Evolutionary conservation across 53 echinoderm and acorn worm genomes (phyloP).

Genomic region (Patiria pectinifera): DNA sequence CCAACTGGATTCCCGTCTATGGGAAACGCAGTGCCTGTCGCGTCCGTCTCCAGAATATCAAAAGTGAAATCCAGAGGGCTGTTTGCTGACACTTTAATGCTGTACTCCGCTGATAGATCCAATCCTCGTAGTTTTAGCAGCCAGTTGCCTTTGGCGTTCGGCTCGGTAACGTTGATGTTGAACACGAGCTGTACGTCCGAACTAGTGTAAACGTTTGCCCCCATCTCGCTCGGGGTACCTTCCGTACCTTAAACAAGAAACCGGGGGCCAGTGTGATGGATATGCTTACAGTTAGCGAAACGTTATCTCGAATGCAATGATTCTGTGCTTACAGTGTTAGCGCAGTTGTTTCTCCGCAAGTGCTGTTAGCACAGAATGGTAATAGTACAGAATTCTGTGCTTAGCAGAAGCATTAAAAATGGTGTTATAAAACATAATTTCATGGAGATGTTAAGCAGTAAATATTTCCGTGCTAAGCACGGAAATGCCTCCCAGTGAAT

Average conservation of each 20-base stretch:
- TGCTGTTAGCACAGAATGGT: too few species aligned
- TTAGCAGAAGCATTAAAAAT: too few species aligned
- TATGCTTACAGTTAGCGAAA: too few species aligned
- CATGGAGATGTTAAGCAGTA: too few species aligned
- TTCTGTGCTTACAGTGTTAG: too few species aligned
- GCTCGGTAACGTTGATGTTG: constrained; percentile 22
- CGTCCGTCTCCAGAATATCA: constrained; percentile 17
- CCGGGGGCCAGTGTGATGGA: background rate
- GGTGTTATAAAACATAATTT: too few species aligned
- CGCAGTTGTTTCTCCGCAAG: too few species aligned
- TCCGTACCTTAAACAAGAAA: background rate
- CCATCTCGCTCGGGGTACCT: background rate
- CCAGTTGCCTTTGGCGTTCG: constrained; percentile 25
- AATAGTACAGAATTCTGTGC: too few species aligned
- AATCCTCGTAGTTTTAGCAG: background rate
- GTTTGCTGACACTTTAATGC: constrained; percentile 37
- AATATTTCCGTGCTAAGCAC: too few species aligned
- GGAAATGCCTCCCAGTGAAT: too few species aligned
- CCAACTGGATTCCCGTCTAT: constrained; percentile 32
- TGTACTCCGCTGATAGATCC: background rate
- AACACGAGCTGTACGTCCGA: constrained; percentile 36
- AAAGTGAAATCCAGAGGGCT: constrained; percentile 43
- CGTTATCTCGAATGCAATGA: too few species aligned
- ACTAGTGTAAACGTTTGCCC: constrained; percentile 11
- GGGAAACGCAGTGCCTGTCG: constrained; percentile 25